These are phyloP conservation scores for Junonia oenone DNA, from an alignment of 2,888 invertebrate genomes.

Conservation along the genomic window DNA sequence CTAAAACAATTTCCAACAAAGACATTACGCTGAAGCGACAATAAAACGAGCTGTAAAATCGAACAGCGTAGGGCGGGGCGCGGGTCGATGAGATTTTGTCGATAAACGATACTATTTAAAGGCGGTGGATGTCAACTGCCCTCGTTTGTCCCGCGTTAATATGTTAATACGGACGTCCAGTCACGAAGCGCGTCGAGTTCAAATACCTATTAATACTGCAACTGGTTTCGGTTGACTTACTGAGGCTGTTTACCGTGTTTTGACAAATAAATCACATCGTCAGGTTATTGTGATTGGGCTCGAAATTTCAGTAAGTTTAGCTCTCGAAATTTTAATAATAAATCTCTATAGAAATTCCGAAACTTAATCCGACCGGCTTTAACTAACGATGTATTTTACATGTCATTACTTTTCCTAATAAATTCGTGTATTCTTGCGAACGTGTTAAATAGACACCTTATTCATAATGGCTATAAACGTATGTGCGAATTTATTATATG, in stretches of 20 bases:
- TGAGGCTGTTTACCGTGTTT: constrained; percentile 45
- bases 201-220: constrained; percentile 22
- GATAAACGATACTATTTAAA: constrained; percentile 32
- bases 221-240: constrained; percentile 33
- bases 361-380: background rate
- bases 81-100: constrained; percentile 35
- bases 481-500: too few relatives aligned
- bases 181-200: constrained; percentile 36
- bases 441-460: too few relatives aligned
- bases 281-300: constrained; percentile 8
- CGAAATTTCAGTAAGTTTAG: constrained; percentile 7
- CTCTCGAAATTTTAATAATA: too few relatives aligned
- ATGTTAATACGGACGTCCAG: constrained; percentile 47
- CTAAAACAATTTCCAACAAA: constrained; percentile 30
- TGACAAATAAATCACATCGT: constrained; percentile 35
- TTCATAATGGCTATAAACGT: too few relatives aligned
- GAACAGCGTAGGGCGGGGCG: constrained; percentile 28
- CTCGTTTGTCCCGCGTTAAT: constrained; percentile 48
- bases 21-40: constrained; percentile 40
- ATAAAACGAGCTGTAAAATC: constrained; percentile 49
- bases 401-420: background rate
- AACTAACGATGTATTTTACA: background rate
- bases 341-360: background rate
- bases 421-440: background rate
- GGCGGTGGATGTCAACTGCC: constrained; percentile 30